phyloP scores from a whole-genome alignment of 2,888 invertebrate genomes.

The Drosophila quasianomalipes region DNA sequence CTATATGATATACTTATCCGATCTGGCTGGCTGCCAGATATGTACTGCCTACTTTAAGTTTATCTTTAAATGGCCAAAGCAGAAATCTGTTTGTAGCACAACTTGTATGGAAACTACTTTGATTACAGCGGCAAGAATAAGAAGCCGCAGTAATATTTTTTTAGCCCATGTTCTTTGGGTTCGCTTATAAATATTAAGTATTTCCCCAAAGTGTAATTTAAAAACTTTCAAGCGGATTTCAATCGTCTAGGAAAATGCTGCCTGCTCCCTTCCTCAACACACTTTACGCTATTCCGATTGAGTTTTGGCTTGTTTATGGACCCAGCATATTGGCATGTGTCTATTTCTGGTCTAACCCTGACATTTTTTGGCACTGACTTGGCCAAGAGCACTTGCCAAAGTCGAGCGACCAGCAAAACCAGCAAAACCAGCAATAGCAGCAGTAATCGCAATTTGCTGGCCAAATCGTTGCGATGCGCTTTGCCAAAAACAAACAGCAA shows the following conservation, averaged over 20 bases:
- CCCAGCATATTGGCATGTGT: conserved; percentile 72
- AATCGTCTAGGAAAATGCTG: conserved; percentile 2
- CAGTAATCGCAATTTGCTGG: conserved; percentile 47
- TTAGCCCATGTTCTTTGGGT: not conserved
- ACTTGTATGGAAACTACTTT: not conserved
- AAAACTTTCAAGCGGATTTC: conserved; percentile 36
- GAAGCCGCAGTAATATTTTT: not conserved
- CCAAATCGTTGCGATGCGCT: conserved; percentile 69
- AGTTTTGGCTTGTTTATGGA: conserved; percentile 61
- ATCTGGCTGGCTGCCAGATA: not conserved
- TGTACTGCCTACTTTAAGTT: rapidly evolving
- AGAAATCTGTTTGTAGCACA: not conserved
- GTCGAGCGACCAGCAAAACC: conserved; percentile 43
- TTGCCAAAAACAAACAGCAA: conserved; percentile 62
- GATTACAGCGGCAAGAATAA: not conserved
- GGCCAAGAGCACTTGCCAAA: conserved; percentile 57
- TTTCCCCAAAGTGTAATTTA: conserved; percentile 7
- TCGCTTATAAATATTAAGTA: not conserved
- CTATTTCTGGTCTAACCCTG: conserved; percentile 73
- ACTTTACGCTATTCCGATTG: conserved; percentile 6
- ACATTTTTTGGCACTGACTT: conserved; percentile 69
- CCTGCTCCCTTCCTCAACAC: no score
- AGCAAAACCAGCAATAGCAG: conserved; percentile 44
- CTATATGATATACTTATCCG: not conserved
- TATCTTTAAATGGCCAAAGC: rapidly evolving